Percentiles rank a stretch among this genome's conserved stretches.
Evolutionary conservation across 2,888 invertebrate genomes (phyloP).

Genomic region (Globia sparganii): DNA sequence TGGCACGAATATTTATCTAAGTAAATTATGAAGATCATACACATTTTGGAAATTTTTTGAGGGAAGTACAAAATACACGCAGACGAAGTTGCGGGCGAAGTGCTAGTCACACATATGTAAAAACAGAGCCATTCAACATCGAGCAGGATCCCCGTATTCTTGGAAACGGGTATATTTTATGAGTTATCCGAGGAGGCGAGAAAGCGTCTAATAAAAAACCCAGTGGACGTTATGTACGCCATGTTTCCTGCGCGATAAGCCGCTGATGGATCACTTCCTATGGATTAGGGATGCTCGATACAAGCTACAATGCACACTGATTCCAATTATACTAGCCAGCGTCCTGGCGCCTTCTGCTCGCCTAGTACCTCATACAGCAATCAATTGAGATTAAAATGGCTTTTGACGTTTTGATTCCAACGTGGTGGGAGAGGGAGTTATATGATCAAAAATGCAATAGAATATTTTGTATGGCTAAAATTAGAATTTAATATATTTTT

Average conservation of each 20-base stretch:
- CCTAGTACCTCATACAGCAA: slow-evolving; percentile 34
- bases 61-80: no score
- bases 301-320: slow-evolving; percentile 63
- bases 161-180: slow-evolving; percentile 65
- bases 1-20: no score
- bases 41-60: no score
- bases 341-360: slow-evolving; percentile 35
- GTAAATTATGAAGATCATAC: no score
- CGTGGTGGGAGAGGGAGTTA: slow-evolving; percentile 9
- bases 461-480: slow-evolving; percentile 22
- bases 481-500: slow-evolving; percentile 7
- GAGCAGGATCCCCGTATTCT: slow-evolving; percentile 55
- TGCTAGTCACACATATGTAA: slow-evolving; percentile 29
- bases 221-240: slow-evolving; percentile 69
- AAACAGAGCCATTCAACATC: slow-evolving; percentile 42
- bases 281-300: slow-evolving; percentile 72
- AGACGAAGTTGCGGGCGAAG: no score
- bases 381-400: slow-evolving; percentile 27
- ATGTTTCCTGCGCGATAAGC: slow-evolving; percentile 86
- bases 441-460: slow-evolving; percentile 17
- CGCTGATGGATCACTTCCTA: slow-evolving; percentile 88
- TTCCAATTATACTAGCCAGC: slow-evolving; percentile 52
- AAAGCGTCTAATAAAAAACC: slow-evolving; percentile 66
- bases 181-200: slow-evolving; percentile 63
- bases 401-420: slow-evolving; percentile 23